phyloP scores from a whole-genome alignment of 2,113 vertebrate genomes.

The Paradoxurus hermaphroditus region DNA sequence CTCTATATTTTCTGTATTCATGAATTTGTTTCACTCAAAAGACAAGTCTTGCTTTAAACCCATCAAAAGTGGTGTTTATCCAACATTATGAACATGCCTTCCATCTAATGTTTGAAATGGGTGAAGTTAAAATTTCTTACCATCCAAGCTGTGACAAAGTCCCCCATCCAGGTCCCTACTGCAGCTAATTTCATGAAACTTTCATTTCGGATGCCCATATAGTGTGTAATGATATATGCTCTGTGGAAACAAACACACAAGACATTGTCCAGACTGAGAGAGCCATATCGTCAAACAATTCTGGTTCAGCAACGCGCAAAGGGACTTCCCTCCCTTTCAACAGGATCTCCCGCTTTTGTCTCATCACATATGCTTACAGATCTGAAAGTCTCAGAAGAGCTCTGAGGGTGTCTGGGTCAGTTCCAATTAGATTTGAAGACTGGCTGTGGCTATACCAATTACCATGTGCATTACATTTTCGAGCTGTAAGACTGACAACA shows the following conservation, averaged over 20 bases:
- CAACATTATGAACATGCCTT: not conserved
- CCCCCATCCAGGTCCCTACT: conserved; percentile 99
- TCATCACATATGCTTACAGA: not conserved
- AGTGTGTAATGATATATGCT: conserved; percentile 95
- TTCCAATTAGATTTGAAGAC: conserved; percentile 59
- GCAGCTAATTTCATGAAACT: conserved; percentile 99
- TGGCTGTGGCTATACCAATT: not conserved
- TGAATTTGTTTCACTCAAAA: not conserved
- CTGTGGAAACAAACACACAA: conserved; percentile 85
- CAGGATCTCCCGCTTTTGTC: conserved; percentile 23
- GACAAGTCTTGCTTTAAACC: not conserved
- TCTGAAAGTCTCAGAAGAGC: conserved; percentile 14
- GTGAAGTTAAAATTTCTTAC: conserved; percentile 85
- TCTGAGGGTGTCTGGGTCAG: not conserved
- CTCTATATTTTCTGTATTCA: not conserved
- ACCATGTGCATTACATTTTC: not conserved
- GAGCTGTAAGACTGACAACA: conserved; percentile 17
- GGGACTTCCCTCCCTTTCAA: conserved; percentile 30
- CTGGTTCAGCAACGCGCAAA: conserved; percentile 26
- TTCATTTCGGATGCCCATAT: conserved; percentile 99
- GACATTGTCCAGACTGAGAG: conserved; percentile 57
- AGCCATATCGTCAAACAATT: not conserved
- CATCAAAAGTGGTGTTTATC: not conserved
- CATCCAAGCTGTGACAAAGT: conserved; percentile 99
- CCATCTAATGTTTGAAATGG: not conserved